Conservation (phyloP, 2,888 invertebrate species). For the Dynastes maya region DNA sequence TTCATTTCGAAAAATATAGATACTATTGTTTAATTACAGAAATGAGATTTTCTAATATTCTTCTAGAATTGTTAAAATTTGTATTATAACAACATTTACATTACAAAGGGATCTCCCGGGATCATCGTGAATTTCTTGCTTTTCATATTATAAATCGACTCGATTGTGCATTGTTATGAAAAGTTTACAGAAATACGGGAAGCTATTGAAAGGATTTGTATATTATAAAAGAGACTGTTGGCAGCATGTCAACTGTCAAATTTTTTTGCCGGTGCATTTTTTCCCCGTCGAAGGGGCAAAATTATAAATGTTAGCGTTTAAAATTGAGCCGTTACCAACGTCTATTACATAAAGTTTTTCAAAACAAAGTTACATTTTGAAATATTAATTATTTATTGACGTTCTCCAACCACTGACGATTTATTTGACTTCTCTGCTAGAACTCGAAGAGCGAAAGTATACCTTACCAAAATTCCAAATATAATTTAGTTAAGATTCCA, state of each 20-base stretch:
- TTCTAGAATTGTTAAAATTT: constrained; percentile 19
- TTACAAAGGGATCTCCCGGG: background rate
- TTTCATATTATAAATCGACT: background rate
- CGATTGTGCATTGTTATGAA: constrained; percentile 27
- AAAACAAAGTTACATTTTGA: too few species aligned
- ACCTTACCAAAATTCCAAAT: too few species aligned
- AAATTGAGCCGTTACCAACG: background rate
- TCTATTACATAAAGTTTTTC: background rate
- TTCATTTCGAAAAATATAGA: too few species aligned
- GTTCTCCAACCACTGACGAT: too few species aligned
- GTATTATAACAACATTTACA: constrained; percentile 16
- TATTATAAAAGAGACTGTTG: constrained; percentile 10
- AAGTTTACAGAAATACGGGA: constrained; percentile 20
- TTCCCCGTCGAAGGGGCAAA: background rate
- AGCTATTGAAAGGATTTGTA: constrained; percentile 30
- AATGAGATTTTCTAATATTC: too few species aligned
- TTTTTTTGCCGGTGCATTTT: constrained; percentile 3
- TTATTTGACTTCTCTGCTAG: too few species aligned
- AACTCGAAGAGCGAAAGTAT: too few species aligned
- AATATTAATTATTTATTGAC: too few species aligned
- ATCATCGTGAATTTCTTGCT: background rate
- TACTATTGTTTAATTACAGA: too few species aligned
- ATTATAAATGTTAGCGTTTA: constrained; percentile 4
- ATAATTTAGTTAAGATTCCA: too few species aligned
- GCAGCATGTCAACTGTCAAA: constrained; percentile 22